Conservation (phyloP, 2,888 invertebrate genomes). For the Gryllus longicercus region DNA sequence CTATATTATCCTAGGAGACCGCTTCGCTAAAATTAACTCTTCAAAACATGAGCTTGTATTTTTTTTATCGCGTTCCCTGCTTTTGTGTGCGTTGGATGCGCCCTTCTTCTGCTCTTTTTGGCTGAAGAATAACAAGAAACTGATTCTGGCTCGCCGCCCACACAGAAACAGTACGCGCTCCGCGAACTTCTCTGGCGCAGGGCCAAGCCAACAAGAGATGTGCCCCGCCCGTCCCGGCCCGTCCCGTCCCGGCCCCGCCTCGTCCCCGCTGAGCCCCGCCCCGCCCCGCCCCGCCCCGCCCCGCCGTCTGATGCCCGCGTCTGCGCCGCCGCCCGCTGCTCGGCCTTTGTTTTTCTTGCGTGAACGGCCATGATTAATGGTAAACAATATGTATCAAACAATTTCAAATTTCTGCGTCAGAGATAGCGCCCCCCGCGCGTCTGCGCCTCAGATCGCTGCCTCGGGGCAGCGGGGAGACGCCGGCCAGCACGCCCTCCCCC, state of each 20-base stretch:
- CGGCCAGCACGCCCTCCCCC: no score
- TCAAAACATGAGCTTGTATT: constrained; percentile 17
- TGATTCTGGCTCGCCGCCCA: neutral
- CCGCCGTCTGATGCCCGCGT: neutral
- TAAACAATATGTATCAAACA: constrained; percentile 17
- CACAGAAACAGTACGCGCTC: neutral
- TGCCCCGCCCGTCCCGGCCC: neutral
- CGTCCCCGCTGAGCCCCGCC: neutral
- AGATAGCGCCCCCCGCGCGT: neutral
- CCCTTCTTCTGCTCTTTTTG: neutral
- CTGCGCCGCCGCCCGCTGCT: neutral
- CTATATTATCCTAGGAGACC: neutral
- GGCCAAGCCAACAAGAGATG: constrained; percentile 17
- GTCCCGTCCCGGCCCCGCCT: neutral
- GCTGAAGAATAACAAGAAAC: constrained; percentile 1
- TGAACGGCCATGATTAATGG: neutral
- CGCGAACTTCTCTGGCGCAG: neutral
- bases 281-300: neutral
- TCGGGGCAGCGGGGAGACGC: no score
- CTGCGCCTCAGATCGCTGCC: no score
- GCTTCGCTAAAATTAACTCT: constrained; percentile 8
- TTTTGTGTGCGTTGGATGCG: neutral
- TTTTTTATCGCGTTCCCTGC: neutral
- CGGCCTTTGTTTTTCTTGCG: neutral
- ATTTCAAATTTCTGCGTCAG: neutral